These are phyloP conservation scores for Zaprionus vittiger DNA, from an alignment of 1,140 invertebrate species.

Conservation along the genomic window DNA sequence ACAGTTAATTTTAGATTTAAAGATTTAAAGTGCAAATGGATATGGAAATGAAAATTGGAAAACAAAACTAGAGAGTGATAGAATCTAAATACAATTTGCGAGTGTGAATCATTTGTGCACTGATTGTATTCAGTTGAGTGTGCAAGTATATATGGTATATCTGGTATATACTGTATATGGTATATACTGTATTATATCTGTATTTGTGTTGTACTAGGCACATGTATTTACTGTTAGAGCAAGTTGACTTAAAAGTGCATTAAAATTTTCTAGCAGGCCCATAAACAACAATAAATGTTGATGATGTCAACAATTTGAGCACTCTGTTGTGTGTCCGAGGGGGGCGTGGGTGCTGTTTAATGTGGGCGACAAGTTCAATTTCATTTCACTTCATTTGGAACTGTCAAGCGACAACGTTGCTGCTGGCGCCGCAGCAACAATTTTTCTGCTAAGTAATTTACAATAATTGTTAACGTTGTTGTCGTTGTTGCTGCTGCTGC, in stretches of 20 bases:
- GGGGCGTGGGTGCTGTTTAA: constrained; percentile 35
- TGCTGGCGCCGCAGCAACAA: constrained; percentile 2
- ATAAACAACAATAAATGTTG: constrained; percentile 53
- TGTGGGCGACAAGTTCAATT: constrained; percentile 76
- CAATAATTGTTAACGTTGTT: constrained; percentile 74
- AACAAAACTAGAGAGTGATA: neutral
- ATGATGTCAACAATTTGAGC: constrained; percentile 68
- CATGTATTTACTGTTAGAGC: constrained; percentile 53
- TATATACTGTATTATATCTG: neutral
- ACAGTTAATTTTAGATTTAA: constrained; percentile 49
- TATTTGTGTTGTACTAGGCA: neutral
- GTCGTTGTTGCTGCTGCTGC: constrained; percentile 20
- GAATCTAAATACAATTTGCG: neutral
- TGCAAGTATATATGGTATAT: neutral
- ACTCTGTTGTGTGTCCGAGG: neutral
- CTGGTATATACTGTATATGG: neutral
- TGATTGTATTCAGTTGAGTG: neutral
- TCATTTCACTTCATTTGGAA: constrained; percentile 59
- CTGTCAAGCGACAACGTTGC: constrained; percentile 22
- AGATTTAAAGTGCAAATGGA: constrained; percentile 15
- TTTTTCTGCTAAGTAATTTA: constrained; percentile 66
- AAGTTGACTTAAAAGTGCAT: constrained; percentile 76
- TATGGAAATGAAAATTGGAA: neutral
- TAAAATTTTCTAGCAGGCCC: constrained; percentile 53
- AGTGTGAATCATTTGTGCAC: neutral